Conservation (phyloP, 2,113 vertebrate species). For the Drymodes brunneopygia region DNA sequence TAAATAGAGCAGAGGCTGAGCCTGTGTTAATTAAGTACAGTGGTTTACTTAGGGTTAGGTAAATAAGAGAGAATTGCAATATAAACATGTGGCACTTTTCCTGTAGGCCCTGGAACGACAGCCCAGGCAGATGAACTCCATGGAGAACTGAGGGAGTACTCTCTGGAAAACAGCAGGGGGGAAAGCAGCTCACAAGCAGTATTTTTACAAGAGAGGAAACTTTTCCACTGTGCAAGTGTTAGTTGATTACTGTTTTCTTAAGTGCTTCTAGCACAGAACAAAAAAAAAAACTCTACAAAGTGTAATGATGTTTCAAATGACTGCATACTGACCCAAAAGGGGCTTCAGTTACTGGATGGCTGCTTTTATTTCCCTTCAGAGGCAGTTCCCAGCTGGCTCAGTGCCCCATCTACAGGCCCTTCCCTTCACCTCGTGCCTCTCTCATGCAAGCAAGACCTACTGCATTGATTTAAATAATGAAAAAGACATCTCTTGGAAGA, state of each 20-base stretch:
- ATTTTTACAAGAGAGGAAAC: conserved; percentile 7
- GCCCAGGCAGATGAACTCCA: not conserved
- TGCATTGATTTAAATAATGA: conserved; percentile 59
- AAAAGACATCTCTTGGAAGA: conserved; percentile 35
- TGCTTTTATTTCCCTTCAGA: not conserved
- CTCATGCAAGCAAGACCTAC: not conserved
- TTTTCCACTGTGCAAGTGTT: not conserved
- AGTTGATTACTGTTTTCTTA: not conserved
- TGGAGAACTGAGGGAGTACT: not conserved
- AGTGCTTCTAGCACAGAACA: not conserved
- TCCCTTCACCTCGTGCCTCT: not conserved
- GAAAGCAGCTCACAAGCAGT: not conserved
- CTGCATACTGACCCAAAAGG: not conserved
- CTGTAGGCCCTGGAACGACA: not conserved
- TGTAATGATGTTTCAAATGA: not conserved
- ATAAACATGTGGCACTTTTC: not conserved
- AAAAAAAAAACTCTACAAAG: not conserved
- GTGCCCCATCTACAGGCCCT: not conserved
- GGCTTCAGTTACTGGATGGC: not conserved
- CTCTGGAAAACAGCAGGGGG: not conserved
- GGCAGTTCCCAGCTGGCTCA: not conserved
- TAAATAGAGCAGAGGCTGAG: not conserved
- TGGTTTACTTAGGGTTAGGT: not conserved
- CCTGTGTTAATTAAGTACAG: not conserved
- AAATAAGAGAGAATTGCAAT: not conserved